A percentile compares a stretch with the other conserved stretches of the same genome.
Conservation (phyloP, 2,888 invertebrate species). For the Augiades crinisus region DNA sequence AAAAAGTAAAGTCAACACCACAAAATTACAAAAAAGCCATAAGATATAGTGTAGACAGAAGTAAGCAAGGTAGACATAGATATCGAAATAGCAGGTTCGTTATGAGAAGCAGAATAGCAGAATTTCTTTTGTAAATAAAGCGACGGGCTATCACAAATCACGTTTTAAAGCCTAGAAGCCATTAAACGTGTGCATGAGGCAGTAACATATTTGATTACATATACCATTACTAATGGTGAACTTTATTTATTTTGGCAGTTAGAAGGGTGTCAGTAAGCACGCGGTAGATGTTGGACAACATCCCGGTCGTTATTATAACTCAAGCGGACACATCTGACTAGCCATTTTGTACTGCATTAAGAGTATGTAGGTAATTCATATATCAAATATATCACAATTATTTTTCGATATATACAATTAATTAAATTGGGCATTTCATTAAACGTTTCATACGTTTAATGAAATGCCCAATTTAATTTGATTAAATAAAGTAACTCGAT, state of each 20-base stretch:
- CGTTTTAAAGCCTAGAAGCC: slow-evolving; percentile 1
- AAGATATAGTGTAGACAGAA: no score
- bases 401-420: no score
- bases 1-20: no score
- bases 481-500: neutral
- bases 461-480: neutral
- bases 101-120: no score
- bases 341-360: slow-evolving; percentile 40
- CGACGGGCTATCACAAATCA: neutral
- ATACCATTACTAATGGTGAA: slow-evolving; percentile 34
- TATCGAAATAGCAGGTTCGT: no score
- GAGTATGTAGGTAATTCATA: slow-evolving; percentile 9
- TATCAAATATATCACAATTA: no score
- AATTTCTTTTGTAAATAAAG: no score
- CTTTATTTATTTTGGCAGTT: slow-evolving; percentile 58
- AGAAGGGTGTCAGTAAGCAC: slow-evolving; percentile 39
- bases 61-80: no score
- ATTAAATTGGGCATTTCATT: no score
- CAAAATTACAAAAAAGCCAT: no score
- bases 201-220: slow-evolving; percentile 6
- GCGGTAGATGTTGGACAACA: slow-evolving; percentile 42
- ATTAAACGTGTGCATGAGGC: slow-evolving; percentile 36
- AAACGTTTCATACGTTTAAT: neutral
- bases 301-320: slow-evolving; percentile 57
- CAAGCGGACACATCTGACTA: slow-evolving; percentile 44